Conservation (phyloP, 1,140 invertebrate species). For the Drosophila gunungcola region DNA sequence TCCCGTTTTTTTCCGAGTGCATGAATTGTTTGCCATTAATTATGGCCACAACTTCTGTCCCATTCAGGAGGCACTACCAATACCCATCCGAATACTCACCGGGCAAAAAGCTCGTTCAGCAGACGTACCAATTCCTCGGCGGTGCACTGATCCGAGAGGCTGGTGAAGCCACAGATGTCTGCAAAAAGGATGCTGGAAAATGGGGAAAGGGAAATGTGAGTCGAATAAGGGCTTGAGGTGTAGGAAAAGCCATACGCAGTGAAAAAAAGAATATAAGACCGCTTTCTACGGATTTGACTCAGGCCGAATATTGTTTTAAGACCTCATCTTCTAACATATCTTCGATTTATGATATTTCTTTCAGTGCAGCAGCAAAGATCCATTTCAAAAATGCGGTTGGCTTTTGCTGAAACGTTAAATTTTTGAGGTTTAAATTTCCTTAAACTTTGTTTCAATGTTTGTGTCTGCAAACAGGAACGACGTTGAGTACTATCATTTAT, state of each 20-base stretch:
- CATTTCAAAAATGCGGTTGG: conserved; percentile 23
- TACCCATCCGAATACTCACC: conserved; percentile 86
- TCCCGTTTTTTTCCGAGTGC: conserved; percentile 10
- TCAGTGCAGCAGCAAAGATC: not conserved
- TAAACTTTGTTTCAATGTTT: too few relatives aligned
- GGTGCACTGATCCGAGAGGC: conserved; percentile 96
- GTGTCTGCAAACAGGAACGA: too few relatives aligned
- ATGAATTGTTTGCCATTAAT: conserved; percentile 52
- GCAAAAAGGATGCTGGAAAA: conserved; percentile 97
- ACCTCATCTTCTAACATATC: too few relatives aligned
- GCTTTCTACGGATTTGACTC: too few relatives aligned
- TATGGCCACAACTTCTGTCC: conserved; percentile 18
- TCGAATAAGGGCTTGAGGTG: not conserved
- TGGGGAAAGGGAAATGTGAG: conserved; percentile 11
- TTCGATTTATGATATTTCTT: not conserved
- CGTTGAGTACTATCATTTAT: not conserved
- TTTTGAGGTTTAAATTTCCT: not conserved
- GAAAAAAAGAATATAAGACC: not conserved
- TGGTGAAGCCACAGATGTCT: conserved; percentile 99
- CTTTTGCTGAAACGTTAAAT: conserved; percentile 3
- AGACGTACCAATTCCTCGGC: conserved; percentile 97
- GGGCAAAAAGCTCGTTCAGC: conserved; percentile 97
- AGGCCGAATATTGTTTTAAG: too few relatives aligned
- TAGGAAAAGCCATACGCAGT: not conserved
- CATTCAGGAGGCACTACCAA: conserved; percentile 1